Evolutionary conservation across 2,797 vertebrate genomes (phyloP).

Genomic region (Catostomus latipinnis): DNA sequence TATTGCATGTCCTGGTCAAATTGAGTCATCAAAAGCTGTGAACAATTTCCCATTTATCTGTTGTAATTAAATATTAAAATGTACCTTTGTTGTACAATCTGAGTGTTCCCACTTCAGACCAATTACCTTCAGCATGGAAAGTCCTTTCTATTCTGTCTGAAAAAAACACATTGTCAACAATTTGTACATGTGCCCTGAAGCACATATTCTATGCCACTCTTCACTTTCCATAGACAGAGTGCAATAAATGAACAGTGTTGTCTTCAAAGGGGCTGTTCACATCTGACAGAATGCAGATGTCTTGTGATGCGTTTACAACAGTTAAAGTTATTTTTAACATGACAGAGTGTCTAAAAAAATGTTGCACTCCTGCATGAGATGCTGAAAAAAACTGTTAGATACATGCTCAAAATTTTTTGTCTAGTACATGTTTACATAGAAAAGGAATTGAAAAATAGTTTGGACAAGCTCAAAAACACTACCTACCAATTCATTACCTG

Average conservation of each 20-base stretch:
- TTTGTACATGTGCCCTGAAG: slow-evolving; percentile 22
- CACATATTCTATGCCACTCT: slow-evolving; percentile 14
- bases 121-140: slow-evolving; percentile 16
- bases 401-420: too few relatives aligned
- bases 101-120: slow-evolving; percentile 12
- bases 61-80: slow-evolving; percentile 50
- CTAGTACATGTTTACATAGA: too few relatives aligned
- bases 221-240: neutral
- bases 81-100: neutral
- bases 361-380: too few relatives aligned
- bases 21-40: slow-evolving; percentile 45
- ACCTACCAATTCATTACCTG: too few relatives aligned
- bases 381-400: too few relatives aligned
- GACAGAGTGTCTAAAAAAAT: too few relatives aligned
- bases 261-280: neutral
- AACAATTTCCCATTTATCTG: slow-evolving; percentile 42
- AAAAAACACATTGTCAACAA: neutral
- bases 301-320: too few relatives aligned
- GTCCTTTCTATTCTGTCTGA: slow-evolving; percentile 9
- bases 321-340: too few relatives aligned
- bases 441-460: too few relatives aligned
- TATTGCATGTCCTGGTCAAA: slow-evolving; percentile 48
- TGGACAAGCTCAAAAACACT: too few relatives aligned
- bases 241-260: slow-evolving; percentile 6
- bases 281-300: neutral